Evolutionary conservation across 1,140 invertebrate species (phyloP), one percentile per base, ranked within the genome.

Genomic region (Lordiphosa mommai): DNA sequence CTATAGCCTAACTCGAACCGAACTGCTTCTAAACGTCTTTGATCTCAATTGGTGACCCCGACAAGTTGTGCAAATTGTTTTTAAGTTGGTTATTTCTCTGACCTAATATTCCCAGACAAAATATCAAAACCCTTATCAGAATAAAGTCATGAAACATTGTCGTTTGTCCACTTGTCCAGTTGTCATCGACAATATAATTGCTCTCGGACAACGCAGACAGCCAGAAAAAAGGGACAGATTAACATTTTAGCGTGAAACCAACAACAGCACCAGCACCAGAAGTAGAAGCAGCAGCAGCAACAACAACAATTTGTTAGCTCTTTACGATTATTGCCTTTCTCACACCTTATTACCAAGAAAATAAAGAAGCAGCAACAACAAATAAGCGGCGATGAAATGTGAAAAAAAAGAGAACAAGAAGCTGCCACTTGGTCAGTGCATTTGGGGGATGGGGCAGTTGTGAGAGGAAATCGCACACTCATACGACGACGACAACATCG

Each of bases 291-390:
- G 14, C 64, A 49, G 36, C 58, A 64, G 33, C 63, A 47, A 58
- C 65, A 67, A 70, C 74, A 77, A 86, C 82, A 86, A 86, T 86
- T 86, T 86, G 82, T 86, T 86, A 68, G 72, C 72, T 82, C 82
- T 86, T 86, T 86, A 86, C 76, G 82, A 86, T 86, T 86, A 86
- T 86, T 86, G 82, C 82, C 84, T 86, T 86, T 86, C 82, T 86
- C 82, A 82, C 82, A 86, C 82, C 82, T 86, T 86, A 73, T 86
- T 86, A 84, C 77, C 77, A 77, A 72, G 77, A 84, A 84, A 77
- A 84, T 84, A 84, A 84, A 84, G 77, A 84, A 64, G 57, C 77
- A 60, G 55, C 71, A 58, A 50, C 58, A 67, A 47, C 48, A 69
- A 74, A 72, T 67, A 67, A 46, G 40, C 73, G 58, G 57, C 65